A percentile compares a stretch with the other conserved stretches of the same genome.
These are phyloP conservation scores for Tetrao urogallus DNA, from an alignment of 2,113 vertebrate genomes.

Conservation along the genomic window DNA sequence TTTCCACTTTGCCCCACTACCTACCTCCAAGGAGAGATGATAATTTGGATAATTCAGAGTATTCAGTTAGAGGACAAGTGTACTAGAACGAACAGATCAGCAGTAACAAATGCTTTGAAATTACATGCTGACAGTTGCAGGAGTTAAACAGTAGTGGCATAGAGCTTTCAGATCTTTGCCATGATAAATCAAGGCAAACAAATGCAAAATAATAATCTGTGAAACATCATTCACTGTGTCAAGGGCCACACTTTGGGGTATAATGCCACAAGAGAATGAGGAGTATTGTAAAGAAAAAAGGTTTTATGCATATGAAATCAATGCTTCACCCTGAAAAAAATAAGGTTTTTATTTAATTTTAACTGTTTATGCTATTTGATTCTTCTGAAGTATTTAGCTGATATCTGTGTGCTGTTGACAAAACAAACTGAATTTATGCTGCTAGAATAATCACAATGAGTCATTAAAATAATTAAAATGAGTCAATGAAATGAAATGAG, in stretches of 20 bases:
- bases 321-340: neutral
- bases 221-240: neutral
- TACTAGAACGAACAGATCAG: neutral
- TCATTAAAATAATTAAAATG: conserved; percentile 67
- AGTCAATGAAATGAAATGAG: conserved; percentile 68
- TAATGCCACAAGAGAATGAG: neutral
- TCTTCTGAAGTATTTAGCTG: neutral
- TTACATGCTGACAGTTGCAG: neutral
- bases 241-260: neutral
- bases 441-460: conserved; percentile 53
- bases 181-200: neutral
- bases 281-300: neutral
- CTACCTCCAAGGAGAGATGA: neutral
- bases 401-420: conserved; percentile 34
- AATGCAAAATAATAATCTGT: neutral
- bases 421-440: conserved; percentile 53
- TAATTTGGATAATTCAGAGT: neutral
- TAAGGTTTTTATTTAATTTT: neutral
- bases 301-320: neutral
- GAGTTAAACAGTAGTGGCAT: neutral
- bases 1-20: neutral
- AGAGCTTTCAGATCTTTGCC: neutral
- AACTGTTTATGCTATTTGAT: conserved; percentile 16
- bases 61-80: neutral
- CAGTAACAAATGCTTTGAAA: neutral